A percentile compares a stretch with the other conserved stretches of the same genome.
Evolutionary conservation across 2,113 vertebrate species (phyloP).

Genomic region (Myiagra hebetior): DNA sequence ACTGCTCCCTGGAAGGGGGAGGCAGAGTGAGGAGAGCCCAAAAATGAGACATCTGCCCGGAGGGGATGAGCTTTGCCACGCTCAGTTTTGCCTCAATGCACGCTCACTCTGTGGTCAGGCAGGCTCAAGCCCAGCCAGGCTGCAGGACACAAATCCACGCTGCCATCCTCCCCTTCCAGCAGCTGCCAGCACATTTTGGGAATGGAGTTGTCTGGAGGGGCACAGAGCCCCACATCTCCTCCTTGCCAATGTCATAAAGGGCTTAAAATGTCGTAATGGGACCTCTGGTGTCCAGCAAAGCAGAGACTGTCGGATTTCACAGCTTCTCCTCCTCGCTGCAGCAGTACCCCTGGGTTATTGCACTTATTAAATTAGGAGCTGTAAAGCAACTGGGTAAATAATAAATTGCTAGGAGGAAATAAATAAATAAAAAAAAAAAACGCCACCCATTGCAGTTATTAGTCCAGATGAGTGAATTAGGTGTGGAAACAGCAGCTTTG

Average conservation of each 20-base stretch:
- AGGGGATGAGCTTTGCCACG: neutral
- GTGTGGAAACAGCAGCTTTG: conserved; percentile 45
- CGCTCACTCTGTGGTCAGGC: accelerated
- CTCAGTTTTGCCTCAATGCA: neutral
- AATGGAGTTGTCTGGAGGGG: neutral
- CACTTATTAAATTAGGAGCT: conserved; percentile 50
- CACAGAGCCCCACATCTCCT: neutral
- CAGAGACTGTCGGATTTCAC: neutral
- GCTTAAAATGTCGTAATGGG: neutral
- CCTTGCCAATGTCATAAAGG: neutral
- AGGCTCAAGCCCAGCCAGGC: neutral
- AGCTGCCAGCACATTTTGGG: neutral
- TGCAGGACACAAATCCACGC: accelerated
- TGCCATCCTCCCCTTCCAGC: neutral
- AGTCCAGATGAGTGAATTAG: conserved; percentile 55
- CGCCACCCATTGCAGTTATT: conserved; percentile 33
- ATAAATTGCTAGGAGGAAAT: conserved; percentile 22
- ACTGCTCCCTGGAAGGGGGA: neutral
- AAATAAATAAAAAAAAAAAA: neutral
- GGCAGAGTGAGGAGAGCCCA: neutral
- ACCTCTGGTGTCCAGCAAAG: neutral
- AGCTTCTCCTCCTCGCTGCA: conserved; percentile 8
- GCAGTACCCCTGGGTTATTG: conserved; percentile 18
- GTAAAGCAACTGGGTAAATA: conserved; percentile 48
- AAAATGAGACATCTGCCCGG: accelerated